phyloP scores from a whole-genome alignment of 2,113 vertebrate species.

The Nycticryphes semicollaris region DNA sequence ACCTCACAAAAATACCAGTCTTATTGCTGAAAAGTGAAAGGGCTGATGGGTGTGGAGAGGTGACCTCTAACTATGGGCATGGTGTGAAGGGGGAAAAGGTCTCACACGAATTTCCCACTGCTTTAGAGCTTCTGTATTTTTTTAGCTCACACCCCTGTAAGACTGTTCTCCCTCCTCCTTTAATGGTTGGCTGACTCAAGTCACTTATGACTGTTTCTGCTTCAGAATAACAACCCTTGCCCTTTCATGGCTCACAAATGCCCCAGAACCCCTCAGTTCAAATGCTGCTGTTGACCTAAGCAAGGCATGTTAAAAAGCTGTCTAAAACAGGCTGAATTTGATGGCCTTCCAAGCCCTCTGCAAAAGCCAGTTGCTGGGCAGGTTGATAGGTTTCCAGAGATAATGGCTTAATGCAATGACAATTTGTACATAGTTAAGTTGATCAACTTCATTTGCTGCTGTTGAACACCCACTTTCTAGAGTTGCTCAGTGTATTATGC shows the following conservation, averaged over 20 bases:
- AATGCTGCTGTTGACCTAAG: background rate
- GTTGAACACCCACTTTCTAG: background rate
- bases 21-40: background rate
- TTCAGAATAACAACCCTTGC: background rate
- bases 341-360: background rate
- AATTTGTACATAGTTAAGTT: background rate
- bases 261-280: background rate
- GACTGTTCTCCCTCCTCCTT: background rate
- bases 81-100: background rate
- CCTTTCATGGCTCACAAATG: background rate
- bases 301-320: background rate
- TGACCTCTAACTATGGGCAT: background rate
- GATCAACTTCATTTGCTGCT: background rate
- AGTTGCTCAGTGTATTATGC: background rate
- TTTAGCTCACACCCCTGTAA: background rate
- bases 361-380: background rate
- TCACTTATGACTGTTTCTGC: background rate
- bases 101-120: background rate
- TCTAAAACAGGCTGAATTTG: background rate
- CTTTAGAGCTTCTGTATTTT: background rate
- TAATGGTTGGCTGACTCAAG: background rate
- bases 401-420: background rate
- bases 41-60: background rate
- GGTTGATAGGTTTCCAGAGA: background rate
- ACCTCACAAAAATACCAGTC: background rate